Percentiles rank a stretch among this genome's conserved stretches.
These are phyloP conservation scores for Aleiodes leptofemur DNA, from an alignment of 2,888 invertebrate genomes.

Conservation along the genomic window DNA sequence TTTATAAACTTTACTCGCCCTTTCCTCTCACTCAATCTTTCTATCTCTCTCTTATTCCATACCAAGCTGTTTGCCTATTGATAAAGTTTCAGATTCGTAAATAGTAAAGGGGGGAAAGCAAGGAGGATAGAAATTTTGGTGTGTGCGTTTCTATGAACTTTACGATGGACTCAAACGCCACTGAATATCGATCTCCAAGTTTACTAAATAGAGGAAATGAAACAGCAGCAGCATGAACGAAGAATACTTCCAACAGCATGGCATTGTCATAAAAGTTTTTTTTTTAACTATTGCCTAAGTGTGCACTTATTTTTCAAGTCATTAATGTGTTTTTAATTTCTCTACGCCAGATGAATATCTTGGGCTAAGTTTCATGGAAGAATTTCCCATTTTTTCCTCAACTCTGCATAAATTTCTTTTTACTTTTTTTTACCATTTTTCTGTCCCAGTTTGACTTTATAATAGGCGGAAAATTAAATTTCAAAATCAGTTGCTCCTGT, in stretches of 20 bases:
- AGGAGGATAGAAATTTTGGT: conserved; percentile 6
- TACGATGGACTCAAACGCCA: conserved; percentile 15
- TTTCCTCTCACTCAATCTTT: too few species aligned
- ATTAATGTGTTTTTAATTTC: too few species aligned
- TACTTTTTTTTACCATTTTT: background rate
- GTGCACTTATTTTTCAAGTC: too few species aligned
- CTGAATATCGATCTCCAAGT: conserved; percentile 26
- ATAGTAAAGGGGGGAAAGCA: background rate
- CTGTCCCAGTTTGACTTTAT: background rate
- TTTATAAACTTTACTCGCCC: conserved; percentile 27
- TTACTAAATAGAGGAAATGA: conserved; percentile 13
- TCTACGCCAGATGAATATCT: background rate
- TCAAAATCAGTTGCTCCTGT: conserved; percentile 17
- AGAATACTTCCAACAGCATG: conserved; percentile 5
- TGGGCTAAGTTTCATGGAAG: conserved; percentile 12
- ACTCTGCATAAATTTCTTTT: too few species aligned
- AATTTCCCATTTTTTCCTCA: background rate
- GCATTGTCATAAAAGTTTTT: too few species aligned
- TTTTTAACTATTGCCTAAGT: too few species aligned
- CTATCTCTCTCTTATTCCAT: background rate
- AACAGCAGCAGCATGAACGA: background rate
- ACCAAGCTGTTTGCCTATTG: conserved; percentile 47
- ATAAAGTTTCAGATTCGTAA: conserved; percentile 48
- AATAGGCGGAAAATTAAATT: conserved; percentile 16
- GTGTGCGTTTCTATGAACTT: conserved; percentile 22